Conservation (phyloP, 1,140 invertebrate species). For the Conopomorpha cramerella region DNA sequence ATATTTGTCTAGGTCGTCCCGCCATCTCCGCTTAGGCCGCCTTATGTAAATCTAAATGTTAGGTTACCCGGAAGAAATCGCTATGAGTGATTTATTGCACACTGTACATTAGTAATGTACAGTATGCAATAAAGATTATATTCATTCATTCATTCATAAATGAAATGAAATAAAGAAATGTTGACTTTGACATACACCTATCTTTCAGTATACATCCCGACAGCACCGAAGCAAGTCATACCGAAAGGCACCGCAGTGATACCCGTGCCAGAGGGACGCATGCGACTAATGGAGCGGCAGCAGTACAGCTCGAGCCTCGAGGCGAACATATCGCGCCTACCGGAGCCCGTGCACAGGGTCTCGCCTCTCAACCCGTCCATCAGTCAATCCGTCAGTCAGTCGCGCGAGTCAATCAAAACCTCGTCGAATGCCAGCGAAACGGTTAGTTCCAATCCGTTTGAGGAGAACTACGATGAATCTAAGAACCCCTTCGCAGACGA, state of each 20-base stretch:
- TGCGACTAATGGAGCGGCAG: slow-evolving; percentile 55
- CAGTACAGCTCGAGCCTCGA: slow-evolving; percentile 66
- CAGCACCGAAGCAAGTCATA: slow-evolving; percentile 31
- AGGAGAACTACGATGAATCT: slow-evolving; percentile 62
- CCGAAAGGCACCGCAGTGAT: slow-evolving; percentile 39
- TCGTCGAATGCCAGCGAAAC: slow-evolving; percentile 1
- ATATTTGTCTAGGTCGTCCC: too few species aligned
- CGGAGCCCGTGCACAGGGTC: slow-evolving; percentile 13
- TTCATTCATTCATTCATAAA: too few species aligned
- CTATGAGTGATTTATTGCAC: too few species aligned
- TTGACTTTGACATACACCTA: too few species aligned
- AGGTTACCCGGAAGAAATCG: too few species aligned
- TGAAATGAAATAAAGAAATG: too few species aligned
- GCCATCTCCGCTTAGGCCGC: too few species aligned
- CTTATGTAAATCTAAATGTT: too few species aligned
- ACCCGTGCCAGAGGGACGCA: slow-evolving; percentile 57
- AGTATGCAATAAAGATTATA: too few species aligned
- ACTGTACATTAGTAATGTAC: too few species aligned
- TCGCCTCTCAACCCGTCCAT: slow-evolving; percentile 23
- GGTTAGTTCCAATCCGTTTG: slow-evolving; percentile 57
- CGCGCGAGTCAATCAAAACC: too few species aligned
- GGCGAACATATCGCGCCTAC: slow-evolving; percentile 59
- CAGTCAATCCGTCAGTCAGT: too few species aligned
- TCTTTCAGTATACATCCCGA: slow-evolving; percentile 34
- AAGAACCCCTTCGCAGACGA: slow-evolving; percentile 62